phyloP scores from a whole-genome alignment of 2,888 invertebrate genomes.

The Acanthacorydalis orientalis region DNA sequence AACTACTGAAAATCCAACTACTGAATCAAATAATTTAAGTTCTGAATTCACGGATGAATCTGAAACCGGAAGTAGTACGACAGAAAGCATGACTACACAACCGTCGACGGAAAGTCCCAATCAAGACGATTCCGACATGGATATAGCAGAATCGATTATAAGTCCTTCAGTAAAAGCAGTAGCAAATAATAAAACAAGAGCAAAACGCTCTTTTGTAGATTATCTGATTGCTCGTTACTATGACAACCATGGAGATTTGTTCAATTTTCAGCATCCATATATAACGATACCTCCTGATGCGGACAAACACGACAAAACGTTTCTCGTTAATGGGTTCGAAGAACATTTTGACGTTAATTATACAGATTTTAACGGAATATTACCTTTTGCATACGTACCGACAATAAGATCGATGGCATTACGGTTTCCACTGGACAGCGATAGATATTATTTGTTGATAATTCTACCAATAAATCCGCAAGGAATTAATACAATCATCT shows the following conservation, averaged over 20 bases:
- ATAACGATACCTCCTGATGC: slow-evolving; percentile 8
- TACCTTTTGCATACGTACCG: slow-evolving; percentile 59
- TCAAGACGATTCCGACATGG: background rate
- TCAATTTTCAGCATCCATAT: slow-evolving; percentile 6
- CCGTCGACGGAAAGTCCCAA: too few relatives aligned
- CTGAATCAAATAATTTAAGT: too few relatives aligned
- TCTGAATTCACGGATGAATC: too few relatives aligned
- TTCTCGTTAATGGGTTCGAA: slow-evolving; percentile 28
- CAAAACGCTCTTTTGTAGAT: slow-evolving; percentile 20
- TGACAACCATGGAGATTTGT: slow-evolving; percentile 2
- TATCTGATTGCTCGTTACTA: slow-evolving; percentile 18
- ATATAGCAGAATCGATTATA: background rate
- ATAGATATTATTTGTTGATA: slow-evolving; percentile 53
- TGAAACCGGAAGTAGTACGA: too few relatives aligned
- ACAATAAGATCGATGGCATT: slow-evolving; percentile 53
- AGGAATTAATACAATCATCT: slow-evolving; percentile 44
- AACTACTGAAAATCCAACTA: too few relatives aligned
- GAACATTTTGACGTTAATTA: slow-evolving; percentile 39
- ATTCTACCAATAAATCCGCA: slow-evolving; percentile 45
- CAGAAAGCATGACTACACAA: slow-evolving; percentile 6
- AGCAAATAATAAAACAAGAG: slow-evolving; percentile 7
- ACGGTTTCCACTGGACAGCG: slow-evolving; percentile 64
- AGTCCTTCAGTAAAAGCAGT: background rate
- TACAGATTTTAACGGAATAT: slow-evolving; percentile 59
- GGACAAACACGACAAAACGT: slow-evolving; percentile 12